A percentile compares a stretch with the other conserved stretches of the same genome.
phyloP scores from a whole-genome alignment of 2,888 invertebrate genomes.

The Hesperia comma region DNA sequence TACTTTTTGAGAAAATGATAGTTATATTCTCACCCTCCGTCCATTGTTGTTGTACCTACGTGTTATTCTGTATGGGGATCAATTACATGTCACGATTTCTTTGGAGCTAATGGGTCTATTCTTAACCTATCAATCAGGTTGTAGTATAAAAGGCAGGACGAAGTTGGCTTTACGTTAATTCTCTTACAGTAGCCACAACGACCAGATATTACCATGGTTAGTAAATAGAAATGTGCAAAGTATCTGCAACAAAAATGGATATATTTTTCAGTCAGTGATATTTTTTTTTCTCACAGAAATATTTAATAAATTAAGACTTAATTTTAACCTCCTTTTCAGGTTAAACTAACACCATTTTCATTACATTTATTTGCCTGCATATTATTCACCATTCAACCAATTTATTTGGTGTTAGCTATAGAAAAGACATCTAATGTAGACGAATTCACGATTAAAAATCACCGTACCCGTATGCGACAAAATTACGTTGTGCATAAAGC shows the following conservation, averaged over 20 bases:
- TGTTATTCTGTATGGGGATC: constrained; percentile 36
- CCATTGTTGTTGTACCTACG: constrained; percentile 21
- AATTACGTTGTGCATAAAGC: constrained; percentile 64
- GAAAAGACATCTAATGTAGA: constrained; percentile 58
- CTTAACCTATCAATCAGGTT: constrained; percentile 63
- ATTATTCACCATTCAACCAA: constrained; percentile 57
- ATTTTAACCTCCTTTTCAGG: constrained; percentile 53
- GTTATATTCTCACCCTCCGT: constrained; percentile 17
- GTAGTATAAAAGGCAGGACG: constrained; percentile 63
- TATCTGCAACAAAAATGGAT: too few relatives aligned
- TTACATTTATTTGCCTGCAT: constrained; percentile 57
- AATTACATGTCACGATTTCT: constrained; percentile 40
- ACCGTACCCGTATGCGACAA: constrained; percentile 62
- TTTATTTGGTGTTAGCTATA: constrained; percentile 60
- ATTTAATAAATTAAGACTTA: not conserved
- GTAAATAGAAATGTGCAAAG: constrained; percentile 33
- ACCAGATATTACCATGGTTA: constrained; percentile 61
- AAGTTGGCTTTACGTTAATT: constrained; percentile 40
- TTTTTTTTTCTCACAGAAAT: too few relatives aligned
- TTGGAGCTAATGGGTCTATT: constrained; percentile 67
- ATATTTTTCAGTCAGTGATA: too few relatives aligned
- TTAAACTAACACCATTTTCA: constrained; percentile 51
- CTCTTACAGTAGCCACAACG: constrained; percentile 42
- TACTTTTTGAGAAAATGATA: constrained; percentile 24
- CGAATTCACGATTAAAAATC: constrained; percentile 63